Conservation (phyloP, 2,113 vertebrate genomes). For the Apaloderma vittatum region DNA sequence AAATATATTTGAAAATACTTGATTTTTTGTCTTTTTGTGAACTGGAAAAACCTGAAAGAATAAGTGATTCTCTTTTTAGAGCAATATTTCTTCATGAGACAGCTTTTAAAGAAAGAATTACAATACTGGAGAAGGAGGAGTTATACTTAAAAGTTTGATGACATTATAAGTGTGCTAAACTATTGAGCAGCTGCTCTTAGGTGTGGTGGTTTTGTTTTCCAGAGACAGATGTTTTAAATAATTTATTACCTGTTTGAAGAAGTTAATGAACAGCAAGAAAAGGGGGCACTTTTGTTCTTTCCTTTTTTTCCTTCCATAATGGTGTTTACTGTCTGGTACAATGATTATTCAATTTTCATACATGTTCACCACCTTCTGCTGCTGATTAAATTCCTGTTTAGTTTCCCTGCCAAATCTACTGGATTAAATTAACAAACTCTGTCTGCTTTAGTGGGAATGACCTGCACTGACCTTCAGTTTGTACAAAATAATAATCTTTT, state of each 20-base stretch:
- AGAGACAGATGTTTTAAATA: slow-evolving; percentile 65
- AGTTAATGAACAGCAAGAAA: slow-evolving; percentile 64
- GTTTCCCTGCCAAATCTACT: slow-evolving; percentile 78
- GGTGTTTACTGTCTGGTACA: slow-evolving; percentile 76
- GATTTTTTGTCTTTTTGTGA: neutral
- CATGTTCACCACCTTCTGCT: slow-evolving; percentile 71
- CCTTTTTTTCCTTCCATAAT: slow-evolving; percentile 60
- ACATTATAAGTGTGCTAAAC: neutral
- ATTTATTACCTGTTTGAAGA: slow-evolving; percentile 78
- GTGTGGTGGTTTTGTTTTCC: neutral
- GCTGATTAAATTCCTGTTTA: slow-evolving; percentile 83
- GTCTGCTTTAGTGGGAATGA: slow-evolving; percentile 78
- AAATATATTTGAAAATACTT: neutral
- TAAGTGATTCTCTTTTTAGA: neutral
- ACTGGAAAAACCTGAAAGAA: neutral
- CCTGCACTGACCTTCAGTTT: slow-evolving; percentile 79
- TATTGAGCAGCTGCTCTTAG: neutral
- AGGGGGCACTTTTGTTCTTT: slow-evolving; percentile 36
- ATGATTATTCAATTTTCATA: slow-evolving; percentile 79
- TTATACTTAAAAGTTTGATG: slow-evolving; percentile 9
- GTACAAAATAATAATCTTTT: slow-evolving; percentile 84
- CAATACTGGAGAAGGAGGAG: neutral
- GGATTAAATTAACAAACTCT: slow-evolving; percentile 83
- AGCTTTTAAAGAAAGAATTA: slow-evolving; percentile 35
- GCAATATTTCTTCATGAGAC: neutral